phyloP scores from a whole-genome alignment of 1,140 invertebrate species.

The Vanessa atalanta region DNA sequence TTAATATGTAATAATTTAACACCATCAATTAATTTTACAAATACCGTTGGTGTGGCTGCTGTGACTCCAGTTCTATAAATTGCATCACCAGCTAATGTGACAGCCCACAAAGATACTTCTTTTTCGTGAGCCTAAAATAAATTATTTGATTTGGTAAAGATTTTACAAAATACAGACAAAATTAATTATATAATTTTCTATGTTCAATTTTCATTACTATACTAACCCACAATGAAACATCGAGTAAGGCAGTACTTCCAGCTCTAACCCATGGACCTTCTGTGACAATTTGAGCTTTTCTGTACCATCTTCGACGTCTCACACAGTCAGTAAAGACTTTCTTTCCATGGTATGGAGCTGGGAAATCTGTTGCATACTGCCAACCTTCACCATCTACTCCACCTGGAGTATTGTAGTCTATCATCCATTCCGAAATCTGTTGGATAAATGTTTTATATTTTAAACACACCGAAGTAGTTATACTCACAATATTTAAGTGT shows the following conservation, averaged over 20 bases:
- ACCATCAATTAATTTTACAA: conserved; percentile 37
- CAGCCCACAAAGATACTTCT: conserved; percentile 87
- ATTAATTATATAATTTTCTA: not conserved
- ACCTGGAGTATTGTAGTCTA: conserved; percentile 93
- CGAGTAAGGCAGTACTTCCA: conserved; percentile 90
- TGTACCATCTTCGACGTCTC: conserved; percentile 90
- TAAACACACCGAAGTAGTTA: not conserved
- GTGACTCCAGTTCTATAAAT: conserved; percentile 89
- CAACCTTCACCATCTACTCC: conserved; percentile 95
- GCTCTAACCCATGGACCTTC: conserved; percentile 93
- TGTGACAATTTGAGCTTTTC: conserved; percentile 90
- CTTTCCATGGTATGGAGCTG: conserved; percentile 90
- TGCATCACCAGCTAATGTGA: conserved; percentile 91
- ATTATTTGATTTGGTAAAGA: not conserved
- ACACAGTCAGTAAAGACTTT: conserved; percentile 95
- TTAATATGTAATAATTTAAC: too few relatives aligned
- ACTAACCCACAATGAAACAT: conserved; percentile 88
- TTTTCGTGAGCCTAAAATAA: conserved; percentile 53
- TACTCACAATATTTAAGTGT: too few relatives aligned
- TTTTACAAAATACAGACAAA: not conserved
- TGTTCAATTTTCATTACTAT: not conserved
- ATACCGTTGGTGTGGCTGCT: conserved; percentile 84
- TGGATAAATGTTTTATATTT: conserved; percentile 16
- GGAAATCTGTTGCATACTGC: conserved; percentile 97
- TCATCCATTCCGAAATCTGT: conserved; percentile 92